Evolutionary conservation across 2,113 vertebrate species (phyloP).

Genomic region (Machaerirhynchus nigripectus): DNA sequence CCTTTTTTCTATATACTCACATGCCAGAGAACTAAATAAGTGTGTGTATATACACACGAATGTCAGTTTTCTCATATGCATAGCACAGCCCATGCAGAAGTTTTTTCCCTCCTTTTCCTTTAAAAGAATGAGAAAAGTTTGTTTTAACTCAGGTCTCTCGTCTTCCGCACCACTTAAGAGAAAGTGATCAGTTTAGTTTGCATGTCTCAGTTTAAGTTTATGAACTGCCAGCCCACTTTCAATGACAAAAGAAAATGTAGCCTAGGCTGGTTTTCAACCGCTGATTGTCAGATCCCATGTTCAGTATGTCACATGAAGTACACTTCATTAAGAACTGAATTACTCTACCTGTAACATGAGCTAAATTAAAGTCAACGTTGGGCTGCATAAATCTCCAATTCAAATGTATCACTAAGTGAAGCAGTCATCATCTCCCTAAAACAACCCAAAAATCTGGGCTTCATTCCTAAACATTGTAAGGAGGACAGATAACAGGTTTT

Average conservation of each 20-base stretch:
- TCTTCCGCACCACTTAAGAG: background rate
- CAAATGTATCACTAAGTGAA: constrained; percentile 57
- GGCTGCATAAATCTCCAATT: constrained; percentile 65
- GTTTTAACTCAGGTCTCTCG: background rate
- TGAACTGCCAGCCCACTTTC: constrained; percentile 58
- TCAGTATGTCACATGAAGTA: constrained; percentile 59
- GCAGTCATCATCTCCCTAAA: constrained; percentile 27
- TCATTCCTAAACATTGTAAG: background rate
- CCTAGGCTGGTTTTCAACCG: constrained; percentile 47
- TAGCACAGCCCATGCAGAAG: background rate
- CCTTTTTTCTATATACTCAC: background rate
- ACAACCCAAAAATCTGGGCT: constrained; percentile 52
- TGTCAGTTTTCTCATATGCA: background rate
- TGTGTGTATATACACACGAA: background rate
- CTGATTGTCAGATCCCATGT: constrained; percentile 63
- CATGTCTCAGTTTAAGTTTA: constrained; percentile 53
- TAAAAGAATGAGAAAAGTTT: background rate
- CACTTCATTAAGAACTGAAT: constrained; percentile 72
- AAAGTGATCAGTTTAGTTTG: constrained; percentile 10
- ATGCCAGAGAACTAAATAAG: background rate
- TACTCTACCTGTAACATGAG: constrained; percentile 67
- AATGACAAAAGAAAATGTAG: constrained; percentile 70
- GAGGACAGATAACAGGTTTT: background rate
- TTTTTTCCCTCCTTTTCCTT: background rate
- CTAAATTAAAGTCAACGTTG: constrained; percentile 67